A percentile compares a stretch with the other conserved stretches of the same genome.
phyloP scores from a whole-genome alignment of 2,113 vertebrate species.

The Casuarius casuarius region DNA sequence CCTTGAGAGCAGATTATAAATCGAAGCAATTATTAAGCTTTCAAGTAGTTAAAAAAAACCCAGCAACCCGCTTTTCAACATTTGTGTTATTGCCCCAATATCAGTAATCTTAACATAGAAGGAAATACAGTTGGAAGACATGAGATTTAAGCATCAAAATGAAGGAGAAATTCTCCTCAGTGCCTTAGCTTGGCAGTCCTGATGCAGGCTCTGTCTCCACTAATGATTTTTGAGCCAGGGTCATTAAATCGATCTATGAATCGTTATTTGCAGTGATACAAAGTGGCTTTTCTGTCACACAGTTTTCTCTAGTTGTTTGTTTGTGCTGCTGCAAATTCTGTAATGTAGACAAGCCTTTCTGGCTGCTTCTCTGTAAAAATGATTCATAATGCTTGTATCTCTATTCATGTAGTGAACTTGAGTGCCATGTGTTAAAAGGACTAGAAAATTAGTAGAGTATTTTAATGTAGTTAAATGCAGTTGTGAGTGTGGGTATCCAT shows the following conservation, averaged over 20 bases:
- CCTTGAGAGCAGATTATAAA: background rate
- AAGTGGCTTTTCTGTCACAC: background rate
- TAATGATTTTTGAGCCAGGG: background rate
- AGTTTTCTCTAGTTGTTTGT: background rate
- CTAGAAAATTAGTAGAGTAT: background rate
- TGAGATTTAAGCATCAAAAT: background rate
- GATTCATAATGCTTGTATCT: background rate
- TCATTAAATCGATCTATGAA: background rate
- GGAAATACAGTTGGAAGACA: background rate
- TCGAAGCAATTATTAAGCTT: background rate
- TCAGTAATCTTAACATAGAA: background rate
- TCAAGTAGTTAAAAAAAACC: background rate
- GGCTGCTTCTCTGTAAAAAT: background rate
- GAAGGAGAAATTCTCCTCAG: background rate
- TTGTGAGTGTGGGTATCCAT: background rate
- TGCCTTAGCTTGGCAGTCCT: background rate
- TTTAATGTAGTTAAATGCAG: background rate
- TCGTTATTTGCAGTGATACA: background rate
- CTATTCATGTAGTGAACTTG: background rate
- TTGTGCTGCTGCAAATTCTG: background rate
- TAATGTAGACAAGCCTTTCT: background rate
- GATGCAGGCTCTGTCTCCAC: background rate
- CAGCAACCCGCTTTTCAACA: background rate
- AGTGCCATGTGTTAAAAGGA: background rate
- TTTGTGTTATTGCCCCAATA: background rate